A percentile compares a stretch with the other conserved stretches of the same genome.
Evolutionary conservation across 2,113 vertebrate genomes (phyloP).

Genomic region (Nerophis lumbriciformis): DNA sequence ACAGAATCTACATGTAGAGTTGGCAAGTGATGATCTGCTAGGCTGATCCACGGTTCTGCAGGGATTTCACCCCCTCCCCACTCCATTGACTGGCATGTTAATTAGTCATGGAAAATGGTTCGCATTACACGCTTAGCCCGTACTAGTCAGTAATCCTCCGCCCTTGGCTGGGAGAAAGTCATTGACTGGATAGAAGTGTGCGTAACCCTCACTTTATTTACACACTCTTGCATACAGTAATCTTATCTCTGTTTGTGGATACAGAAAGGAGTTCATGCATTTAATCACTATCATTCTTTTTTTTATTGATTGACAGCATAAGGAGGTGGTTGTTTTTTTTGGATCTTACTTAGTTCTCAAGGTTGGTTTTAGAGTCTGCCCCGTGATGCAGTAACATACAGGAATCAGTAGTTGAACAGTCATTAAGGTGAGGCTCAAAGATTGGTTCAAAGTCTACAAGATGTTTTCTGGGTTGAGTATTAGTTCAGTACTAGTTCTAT

Average conservation of each 20-base stretch:
- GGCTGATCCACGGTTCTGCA: too few relatives aligned
- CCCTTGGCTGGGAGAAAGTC: slow-evolving; percentile 46
- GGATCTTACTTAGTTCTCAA: neutral
- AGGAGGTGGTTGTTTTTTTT: too few relatives aligned
- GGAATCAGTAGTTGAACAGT: too few relatives aligned
- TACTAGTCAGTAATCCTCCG: slow-evolving; percentile 44
- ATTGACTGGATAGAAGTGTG: slow-evolving; percentile 18
- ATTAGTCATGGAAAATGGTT: slow-evolving; percentile 72
- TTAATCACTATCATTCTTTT: neutral
- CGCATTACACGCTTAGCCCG: slow-evolving; percentile 63
- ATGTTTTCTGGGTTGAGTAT: too few relatives aligned
- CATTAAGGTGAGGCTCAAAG: too few relatives aligned
- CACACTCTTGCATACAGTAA: neutral
- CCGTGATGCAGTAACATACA: neutral
- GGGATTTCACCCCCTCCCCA: slow-evolving; percentile 14
- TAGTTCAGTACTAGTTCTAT: too few relatives aligned
- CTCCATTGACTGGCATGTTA: slow-evolving; percentile 60
- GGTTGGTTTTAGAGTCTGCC: neutral
- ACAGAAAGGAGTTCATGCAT: too few relatives aligned
- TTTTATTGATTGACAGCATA: neutral
- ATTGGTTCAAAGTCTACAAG: too few relatives aligned
- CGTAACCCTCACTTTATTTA: neutral
- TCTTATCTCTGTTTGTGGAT: neutral
- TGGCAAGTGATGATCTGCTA: too few relatives aligned
- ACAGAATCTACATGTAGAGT: too few relatives aligned